Evolutionary conservation across 1,140 invertebrate species (phyloP), one percentile per base, ranked within the genome.

Genomic region (Drosophila kepulauana): DNA sequence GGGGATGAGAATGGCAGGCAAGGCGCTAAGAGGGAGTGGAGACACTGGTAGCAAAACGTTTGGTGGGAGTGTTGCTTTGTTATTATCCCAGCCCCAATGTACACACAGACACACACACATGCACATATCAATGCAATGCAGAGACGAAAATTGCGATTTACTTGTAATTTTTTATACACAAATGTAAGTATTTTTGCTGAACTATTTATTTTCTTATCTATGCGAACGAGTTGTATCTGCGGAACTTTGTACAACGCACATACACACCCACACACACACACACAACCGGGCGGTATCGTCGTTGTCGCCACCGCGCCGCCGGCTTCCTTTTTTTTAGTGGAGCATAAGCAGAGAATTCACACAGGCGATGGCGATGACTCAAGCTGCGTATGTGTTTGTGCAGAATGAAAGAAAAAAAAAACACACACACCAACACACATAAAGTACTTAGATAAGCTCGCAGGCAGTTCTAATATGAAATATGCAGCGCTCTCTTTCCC

Each of bases 391-490:
- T 75, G 72, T 70, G 58, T 70, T 52, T 54, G 68, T 65, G 68
- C 68, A 71, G 67, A 71, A 75, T 71, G 16, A 71, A 71, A 65
- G 46, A 48, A 64, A 69, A 75, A 25, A 57, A 38, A 56, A 67
- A 51, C 51, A 70, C 59, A 69, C 7, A 28, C 48, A 65, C 52
- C n/a, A 49, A 69, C 57, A 57, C n/a, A 33, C 63, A 56, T 2
- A 61, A 25, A 59, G 61, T 59, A 57, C 67, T 62, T 71, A 75
- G 73, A 71, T 75, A 75, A 75, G 73, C 67, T 41, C 45, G 10
- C 74, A 71, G 67, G 38, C 67, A 76, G 48, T 72, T 76, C 69
- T 76, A 76, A 76, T 76, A 66, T 61, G 74, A 76, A 76, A 66
- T 56, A 76, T 76, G 68, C 73, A 71, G 61, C 38, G 43, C 67